These are phyloP conservation scores for Pinna nobilis DNA, from an alignment of 1,140 invertebrate genomes.

Conservation along the genomic window DNA sequence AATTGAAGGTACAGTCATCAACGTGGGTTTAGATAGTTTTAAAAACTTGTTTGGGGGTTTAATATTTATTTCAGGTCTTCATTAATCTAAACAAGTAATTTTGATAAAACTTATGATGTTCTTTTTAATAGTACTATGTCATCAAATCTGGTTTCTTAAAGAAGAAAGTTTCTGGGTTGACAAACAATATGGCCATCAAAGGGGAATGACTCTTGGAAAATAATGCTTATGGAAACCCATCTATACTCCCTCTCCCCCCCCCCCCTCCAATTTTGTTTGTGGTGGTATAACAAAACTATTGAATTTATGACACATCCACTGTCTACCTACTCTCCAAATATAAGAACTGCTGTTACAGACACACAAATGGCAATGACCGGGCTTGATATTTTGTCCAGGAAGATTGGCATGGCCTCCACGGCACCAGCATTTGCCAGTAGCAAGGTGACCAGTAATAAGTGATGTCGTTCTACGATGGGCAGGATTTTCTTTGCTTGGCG, in stretches of 20 bases:
- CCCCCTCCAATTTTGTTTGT: neutral
- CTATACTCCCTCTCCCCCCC: neutral
- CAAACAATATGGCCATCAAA: neutral
- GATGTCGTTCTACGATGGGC: conserved; percentile 68
- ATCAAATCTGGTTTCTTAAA: no score
- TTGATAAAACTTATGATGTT: no score
- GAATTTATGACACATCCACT: neutral
- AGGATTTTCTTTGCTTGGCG: conserved; percentile 68
- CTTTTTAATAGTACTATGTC: no score
- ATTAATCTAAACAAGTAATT: no score
- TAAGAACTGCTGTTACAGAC: conserved; percentile 71
- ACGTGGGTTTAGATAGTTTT: no score
- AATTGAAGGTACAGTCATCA: no score
- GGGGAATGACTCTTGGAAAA: neutral
- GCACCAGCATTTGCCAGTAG: conserved; percentile 70
- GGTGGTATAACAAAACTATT: neutral
- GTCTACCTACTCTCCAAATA: conserved; percentile 75
- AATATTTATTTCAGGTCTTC: no score
- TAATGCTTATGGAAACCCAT: neutral
- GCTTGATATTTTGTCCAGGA: conserved; percentile 68
- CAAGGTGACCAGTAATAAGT: conserved; percentile 70
- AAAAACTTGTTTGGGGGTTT: no score
- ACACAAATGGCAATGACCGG: conserved; percentile 69
- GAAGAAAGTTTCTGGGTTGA: no score
- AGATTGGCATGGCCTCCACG: conserved; percentile 75